phyloP scores from a whole-genome alignment of 2,888 invertebrate genomes.

The Apotomis turbidana region DNA sequence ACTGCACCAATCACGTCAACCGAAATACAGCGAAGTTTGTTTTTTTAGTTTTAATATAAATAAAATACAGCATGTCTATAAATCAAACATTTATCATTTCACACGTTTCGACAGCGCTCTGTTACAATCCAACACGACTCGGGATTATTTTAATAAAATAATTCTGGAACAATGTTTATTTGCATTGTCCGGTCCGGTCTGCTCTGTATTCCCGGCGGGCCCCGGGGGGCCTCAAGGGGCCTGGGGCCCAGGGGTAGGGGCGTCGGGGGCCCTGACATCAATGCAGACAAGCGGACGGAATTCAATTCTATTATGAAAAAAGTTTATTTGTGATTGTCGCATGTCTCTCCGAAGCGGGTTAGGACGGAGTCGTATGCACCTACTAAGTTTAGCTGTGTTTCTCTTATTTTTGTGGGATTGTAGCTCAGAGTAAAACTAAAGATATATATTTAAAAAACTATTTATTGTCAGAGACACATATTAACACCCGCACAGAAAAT shows the following conservation, averaged over 20 bases:
- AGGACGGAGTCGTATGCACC: neutral
- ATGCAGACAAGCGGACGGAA: constrained; percentile 2
- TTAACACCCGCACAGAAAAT: too few species aligned
- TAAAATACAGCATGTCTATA: neutral
- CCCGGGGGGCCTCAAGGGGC: neutral
- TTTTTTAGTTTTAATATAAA: too few species aligned
- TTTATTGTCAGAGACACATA: too few species aligned
- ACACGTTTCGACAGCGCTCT: neutral
- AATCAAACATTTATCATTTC: neutral
- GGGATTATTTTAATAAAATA: constrained; percentile 12
- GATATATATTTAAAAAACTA: too few species aligned
- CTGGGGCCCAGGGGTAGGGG: neutral
- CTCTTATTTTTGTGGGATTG: too few species aligned
- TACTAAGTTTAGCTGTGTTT: neutral
- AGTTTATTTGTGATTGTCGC: constrained; percentile 34
- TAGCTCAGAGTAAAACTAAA: too few species aligned
- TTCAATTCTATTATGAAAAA: constrained; percentile 38
- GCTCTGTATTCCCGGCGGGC: constrained; percentile 20
- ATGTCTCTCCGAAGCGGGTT: neutral
- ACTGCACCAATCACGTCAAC: too few species aligned
- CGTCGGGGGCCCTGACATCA: neutral
- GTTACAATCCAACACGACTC: neutral
- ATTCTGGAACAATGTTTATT: constrained; percentile 20
- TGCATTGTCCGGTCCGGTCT: constrained; percentile 13
- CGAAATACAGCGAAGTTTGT: too few species aligned